Evolutionary conservation across 2,113 vertebrate species (phyloP).

Genomic region (Chaenocephalus aceratus): DNA sequence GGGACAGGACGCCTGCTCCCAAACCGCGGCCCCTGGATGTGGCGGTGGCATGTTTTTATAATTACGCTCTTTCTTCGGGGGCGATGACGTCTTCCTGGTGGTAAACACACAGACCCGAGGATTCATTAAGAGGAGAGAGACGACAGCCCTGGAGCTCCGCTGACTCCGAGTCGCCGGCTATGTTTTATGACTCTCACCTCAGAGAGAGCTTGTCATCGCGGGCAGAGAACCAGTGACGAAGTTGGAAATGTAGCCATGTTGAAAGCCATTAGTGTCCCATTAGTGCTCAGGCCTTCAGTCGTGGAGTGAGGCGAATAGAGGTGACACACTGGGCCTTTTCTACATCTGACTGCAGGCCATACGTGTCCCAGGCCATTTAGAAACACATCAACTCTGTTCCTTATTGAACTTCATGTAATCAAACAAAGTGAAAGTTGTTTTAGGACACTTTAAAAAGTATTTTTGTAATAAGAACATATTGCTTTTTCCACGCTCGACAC

Average conservation of each 20-base stretch:
- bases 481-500: not conserved
- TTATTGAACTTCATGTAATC: constrained; percentile 6
- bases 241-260: constrained; percentile 52
- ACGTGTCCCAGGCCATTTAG: constrained; percentile 6
- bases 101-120: constrained; percentile 62
- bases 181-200: constrained; percentile 60
- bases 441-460: not conserved
- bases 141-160: constrained; percentile 37
- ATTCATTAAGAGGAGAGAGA: constrained; percentile 59
- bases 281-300: constrained; percentile 29
- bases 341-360: not conserved
- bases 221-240: constrained; percentile 42
- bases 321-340: constrained; percentile 26
- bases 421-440: constrained; percentile 8
- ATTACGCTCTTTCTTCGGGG: constrained; percentile 60
- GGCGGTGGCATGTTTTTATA: constrained; percentile 64
- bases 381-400: constrained; percentile 28
- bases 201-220: constrained; percentile 21
- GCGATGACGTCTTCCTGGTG: constrained; percentile 56
- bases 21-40: constrained; percentile 58
- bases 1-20: constrained; percentile 56
- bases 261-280: constrained; percentile 69
- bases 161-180: not conserved
- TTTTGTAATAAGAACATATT: not conserved
- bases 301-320: not conserved